A percentile compares a stretch with the other conserved stretches of the same genome.
Conservation (phyloP, 1,140 invertebrate genomes). For the Lamellibrachia luymesi region DNA sequence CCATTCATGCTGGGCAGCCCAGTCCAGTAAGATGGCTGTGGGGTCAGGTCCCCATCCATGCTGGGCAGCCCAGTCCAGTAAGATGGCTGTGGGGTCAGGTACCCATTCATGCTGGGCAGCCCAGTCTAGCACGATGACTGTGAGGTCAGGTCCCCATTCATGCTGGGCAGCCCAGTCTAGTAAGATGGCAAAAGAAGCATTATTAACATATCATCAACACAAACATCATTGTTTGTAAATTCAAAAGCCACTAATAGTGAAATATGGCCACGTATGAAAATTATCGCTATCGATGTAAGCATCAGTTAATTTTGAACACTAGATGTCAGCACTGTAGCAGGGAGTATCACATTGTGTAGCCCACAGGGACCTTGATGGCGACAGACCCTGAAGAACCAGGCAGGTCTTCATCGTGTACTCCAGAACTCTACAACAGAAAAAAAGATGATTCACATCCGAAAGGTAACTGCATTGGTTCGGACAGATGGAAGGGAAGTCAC, state of each 20-base stretch:
- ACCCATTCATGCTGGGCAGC: neutral
- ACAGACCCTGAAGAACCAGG: conserved; percentile 55
- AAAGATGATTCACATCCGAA: too few species aligned
- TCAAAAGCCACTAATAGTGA: neutral
- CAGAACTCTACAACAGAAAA: conserved; percentile 55
- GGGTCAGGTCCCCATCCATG: too few species aligned
- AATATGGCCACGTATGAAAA: neutral
- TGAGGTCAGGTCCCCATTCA: neutral
- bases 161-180: neutral
- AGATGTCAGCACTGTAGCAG: neutral
- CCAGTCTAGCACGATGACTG: too few species aligned
- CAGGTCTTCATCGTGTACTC: conserved; percentile 67
- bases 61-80: too few species aligned
- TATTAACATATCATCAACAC: neutral
- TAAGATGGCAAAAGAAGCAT: neutral
- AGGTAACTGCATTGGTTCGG: too few species aligned
- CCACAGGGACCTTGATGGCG: conserved; percentile 54
- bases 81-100: too few species aligned
- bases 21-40: too few species aligned
- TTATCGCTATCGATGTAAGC: conserved; percentile 14
- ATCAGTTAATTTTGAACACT: conserved; percentile 35
- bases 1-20: too few species aligned
- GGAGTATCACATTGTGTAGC: conserved; percentile 39
- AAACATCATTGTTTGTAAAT: neutral
- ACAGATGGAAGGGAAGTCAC: too few species aligned